Percentiles rank a stretch among this genome's conserved stretches.
Conservation (phyloP, 1,140 invertebrate species). For the Magallana gigas region DNA sequence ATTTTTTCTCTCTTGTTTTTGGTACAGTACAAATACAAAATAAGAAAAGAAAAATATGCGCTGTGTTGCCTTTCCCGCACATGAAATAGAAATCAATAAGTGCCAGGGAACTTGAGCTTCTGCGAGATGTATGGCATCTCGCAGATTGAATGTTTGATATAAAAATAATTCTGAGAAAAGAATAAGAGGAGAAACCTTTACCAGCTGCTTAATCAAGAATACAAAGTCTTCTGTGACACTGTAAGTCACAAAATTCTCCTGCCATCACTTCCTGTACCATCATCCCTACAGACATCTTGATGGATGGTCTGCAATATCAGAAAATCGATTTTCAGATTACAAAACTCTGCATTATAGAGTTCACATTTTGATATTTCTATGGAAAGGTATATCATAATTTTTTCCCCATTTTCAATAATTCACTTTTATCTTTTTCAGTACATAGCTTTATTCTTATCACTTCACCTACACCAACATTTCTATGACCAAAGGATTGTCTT, state of each 20-base stretch:
- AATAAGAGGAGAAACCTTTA: neutral
- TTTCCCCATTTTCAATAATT: too few species aligned
- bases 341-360: too few species aligned
- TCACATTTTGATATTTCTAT: too few species aligned
- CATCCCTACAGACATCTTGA: constrained; percentile 3
- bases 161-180: neutral
- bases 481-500: too few species aligned
- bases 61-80: neutral
- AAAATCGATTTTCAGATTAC: neutral
- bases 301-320: neutral
- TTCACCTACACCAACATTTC: too few species aligned
- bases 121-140: neutral
- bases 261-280: neutral
- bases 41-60: too few species aligned
- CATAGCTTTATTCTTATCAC: too few species aligned
- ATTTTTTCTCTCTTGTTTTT: neutral
- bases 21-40: neutral
- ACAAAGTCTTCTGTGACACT: neutral
- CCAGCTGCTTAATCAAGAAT: neutral
- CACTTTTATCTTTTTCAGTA: too few species aligned
- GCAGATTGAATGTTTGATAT: neutral
- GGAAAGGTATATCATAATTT: too few species aligned
- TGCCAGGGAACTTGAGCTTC: neutral
- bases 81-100: neutral
- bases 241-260: neutral